Conservation (phyloP, 2,888 invertebrate genomes). For the Drosophila villosipedis region DNA sequence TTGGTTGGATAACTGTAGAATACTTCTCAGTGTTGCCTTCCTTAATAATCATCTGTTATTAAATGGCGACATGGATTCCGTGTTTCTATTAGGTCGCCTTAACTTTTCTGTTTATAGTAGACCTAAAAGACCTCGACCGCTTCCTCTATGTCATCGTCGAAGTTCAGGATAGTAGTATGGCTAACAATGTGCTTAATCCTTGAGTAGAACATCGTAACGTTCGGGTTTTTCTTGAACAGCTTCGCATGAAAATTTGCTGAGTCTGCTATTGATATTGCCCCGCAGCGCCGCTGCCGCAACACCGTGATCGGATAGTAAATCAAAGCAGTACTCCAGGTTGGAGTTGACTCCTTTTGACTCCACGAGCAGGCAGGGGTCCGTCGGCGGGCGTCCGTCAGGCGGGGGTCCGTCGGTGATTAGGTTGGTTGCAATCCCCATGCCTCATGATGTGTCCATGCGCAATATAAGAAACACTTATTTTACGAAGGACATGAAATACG, state of each 20-base stretch:
- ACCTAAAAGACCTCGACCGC: background rate
- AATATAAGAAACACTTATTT: background rate
- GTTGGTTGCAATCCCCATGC: background rate
- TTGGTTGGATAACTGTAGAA: background rate
- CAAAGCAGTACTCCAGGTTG: background rate
- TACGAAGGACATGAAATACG: background rate
- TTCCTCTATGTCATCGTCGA: background rate
- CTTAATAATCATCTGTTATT: background rate
- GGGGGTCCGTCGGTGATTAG: background rate
- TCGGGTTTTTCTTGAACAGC: background rate
- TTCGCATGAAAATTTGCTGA: background rate
- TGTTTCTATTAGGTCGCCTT: background rate
- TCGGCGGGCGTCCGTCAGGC: too few species aligned
- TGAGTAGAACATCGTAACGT: background rate
- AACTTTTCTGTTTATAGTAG: background rate
- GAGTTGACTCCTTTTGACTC: background rate
- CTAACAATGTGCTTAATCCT: background rate
- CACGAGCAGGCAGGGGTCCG: background rate
- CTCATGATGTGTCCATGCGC: background rate
- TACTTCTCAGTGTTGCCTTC: background rate
- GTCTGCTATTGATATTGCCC: background rate
- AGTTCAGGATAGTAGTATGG: background rate
- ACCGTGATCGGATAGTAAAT: too few species aligned
- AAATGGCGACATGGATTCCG: background rate
- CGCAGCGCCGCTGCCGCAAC: background rate